Percentiles rank a stretch among this genome's conserved stretches.
Evolutionary conservation across 1,140 invertebrate species (phyloP).

Genomic region (Neotoxoptera formosana): DNA sequence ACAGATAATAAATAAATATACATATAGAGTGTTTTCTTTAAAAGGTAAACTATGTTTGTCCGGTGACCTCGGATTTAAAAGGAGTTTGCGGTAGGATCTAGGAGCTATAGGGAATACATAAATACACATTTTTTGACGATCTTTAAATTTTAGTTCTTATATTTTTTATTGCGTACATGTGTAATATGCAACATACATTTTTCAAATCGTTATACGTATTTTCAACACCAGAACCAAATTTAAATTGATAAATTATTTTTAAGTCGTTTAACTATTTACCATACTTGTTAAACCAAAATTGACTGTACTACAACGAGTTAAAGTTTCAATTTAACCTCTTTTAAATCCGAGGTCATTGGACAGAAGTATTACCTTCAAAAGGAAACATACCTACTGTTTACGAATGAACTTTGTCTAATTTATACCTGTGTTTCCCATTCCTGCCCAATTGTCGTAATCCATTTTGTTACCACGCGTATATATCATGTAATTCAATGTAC

Average conservation of each 20-base stretch:
- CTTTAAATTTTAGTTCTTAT: neutral
- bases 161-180: neutral
- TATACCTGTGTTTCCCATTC: slow-evolving; percentile 72
- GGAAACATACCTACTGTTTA: neutral
- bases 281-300: neutral
- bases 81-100: neutral
- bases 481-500: slow-evolving; percentile 71
- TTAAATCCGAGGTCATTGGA: neutral
- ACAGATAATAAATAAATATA: neutral
- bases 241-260: neutral
- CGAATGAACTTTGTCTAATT: slow-evolving; percentile 67
- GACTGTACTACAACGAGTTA: neutral
- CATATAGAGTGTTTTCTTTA: neutral
- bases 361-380: neutral
- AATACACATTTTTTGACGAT: neutral
- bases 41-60: neutral
- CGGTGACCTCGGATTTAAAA: neutral
- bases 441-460: slow-evolving; percentile 70
- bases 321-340: neutral
- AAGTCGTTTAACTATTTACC: neutral
- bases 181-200: too few relatives aligned
- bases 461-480: slow-evolving; percentile 69
- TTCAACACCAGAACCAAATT: too few relatives aligned
- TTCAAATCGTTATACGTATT: too few relatives aligned
- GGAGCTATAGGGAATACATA: neutral